Base-by-base conservation (phyloP, 2,113 vertebrate genomes). In the Bostrychus sinensis region DNA sequence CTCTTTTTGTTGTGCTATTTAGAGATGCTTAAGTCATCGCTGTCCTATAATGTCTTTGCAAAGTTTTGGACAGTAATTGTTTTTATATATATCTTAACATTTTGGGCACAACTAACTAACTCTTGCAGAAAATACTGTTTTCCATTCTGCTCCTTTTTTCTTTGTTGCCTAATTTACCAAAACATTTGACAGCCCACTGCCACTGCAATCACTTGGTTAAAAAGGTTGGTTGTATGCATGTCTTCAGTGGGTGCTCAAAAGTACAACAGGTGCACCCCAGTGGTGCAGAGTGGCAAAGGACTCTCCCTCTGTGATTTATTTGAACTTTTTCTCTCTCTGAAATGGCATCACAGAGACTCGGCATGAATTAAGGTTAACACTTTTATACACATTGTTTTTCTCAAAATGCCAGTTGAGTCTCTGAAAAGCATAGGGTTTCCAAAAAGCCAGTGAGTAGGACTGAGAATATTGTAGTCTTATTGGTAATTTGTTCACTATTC, bases 261-360 rank as follows among this genome's bases (percentile, higher is more conserved):
- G 48, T 41, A 65, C 43, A 68, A 34, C 72, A 51, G 69, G 60
- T 59, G 50, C 46, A 66, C 50, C 46, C 64, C 50, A 22, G 46
- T 66, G 51, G 56, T 41, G 36, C 26, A 14, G 43, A 37, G 48
- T 30, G 45, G 56, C 62, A 59, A 54, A 48, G 60, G 75, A 75
- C 63, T 81, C 70, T 78, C 62, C 75, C 80, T 69, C 20, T 69
- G 69, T 75, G 77, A 82, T 67, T 82, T 41, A 84, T 81, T 63
- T 86, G 82, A 89, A 85, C 81, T 78, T 86, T 77, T 77, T 66
- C 67, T 74, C 66, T 56, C 67, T 87, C 82, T 88, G 82, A 90
- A 88, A 87, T 78, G 86, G 72, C 80, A 86, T 80, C 75, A 82
- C 70, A 82, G 83, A 72, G 77, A 39, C 56, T n/a, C 64, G 76